phyloP scores from a whole-genome alignment of 1,140 invertebrate genomes.

The Maniola jurtina region DNA sequence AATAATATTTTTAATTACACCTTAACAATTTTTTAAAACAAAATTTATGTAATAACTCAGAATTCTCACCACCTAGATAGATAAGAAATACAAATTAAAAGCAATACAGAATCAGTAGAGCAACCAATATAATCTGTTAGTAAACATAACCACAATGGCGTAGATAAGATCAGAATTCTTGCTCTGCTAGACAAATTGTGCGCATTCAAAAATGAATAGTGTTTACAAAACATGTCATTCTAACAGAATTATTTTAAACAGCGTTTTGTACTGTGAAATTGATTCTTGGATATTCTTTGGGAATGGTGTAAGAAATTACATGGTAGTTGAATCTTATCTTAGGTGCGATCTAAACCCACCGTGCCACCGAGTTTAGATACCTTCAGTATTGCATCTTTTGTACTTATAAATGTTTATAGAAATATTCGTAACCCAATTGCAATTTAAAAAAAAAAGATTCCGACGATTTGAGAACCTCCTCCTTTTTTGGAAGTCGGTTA shows the following conservation, averaged over 20 bases:
- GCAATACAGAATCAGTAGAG: constrained; percentile 14
- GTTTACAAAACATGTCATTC: constrained; percentile 75
- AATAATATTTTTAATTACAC: too few relatives aligned
- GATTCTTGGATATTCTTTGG: constrained; percentile 45
- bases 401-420: too few relatives aligned
- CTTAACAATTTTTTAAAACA: too few relatives aligned
- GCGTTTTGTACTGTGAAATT: constrained; percentile 62
- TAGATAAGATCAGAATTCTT: constrained; percentile 65
- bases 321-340: constrained; percentile 35
- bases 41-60: neutral
- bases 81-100: constrained; percentile 4
- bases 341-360: constrained; percentile 10
- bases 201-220: constrained; percentile 46
- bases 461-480: too few relatives aligned
- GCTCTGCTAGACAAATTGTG: constrained; percentile 67
- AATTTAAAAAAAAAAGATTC: too few relatives aligned
- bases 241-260: constrained; percentile 48
- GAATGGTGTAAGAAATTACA: constrained; percentile 38
- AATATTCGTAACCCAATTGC: too few relatives aligned
- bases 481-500: too few relatives aligned
- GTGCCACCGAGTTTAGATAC: neutral
- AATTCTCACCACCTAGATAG: neutral
- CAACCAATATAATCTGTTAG: constrained; percentile 34
- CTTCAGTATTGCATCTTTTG: neutral
- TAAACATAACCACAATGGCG: constrained; percentile 50